Conservation (phyloP, 1,140 invertebrate species). For the Drosophila tristis region DNA sequence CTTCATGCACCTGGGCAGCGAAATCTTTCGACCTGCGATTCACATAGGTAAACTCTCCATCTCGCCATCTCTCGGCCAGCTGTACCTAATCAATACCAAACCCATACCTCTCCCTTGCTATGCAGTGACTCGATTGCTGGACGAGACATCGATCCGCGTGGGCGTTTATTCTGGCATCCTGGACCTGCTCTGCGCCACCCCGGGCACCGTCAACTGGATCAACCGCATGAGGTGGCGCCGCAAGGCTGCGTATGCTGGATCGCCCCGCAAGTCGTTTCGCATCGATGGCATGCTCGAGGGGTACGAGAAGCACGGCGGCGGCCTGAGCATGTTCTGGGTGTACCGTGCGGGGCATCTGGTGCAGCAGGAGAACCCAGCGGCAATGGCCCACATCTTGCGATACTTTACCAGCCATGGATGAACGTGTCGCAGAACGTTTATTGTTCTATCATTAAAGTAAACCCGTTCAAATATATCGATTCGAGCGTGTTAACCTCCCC, state of each 20-base stretch:
- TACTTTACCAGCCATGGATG: slow-evolving; percentile 62
- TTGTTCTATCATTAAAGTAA: not conserved
- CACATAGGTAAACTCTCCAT: slow-evolving; percentile 85
- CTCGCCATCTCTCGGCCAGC: not conserved
- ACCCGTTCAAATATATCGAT: not conserved
- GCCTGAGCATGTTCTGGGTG: slow-evolving; percentile 91
- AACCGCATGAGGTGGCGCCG: slow-evolving; percentile 88
- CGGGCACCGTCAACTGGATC: slow-evolving; percentile 90
- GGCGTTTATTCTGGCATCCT: slow-evolving; percentile 84
- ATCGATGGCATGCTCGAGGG: slow-evolving; percentile 87
- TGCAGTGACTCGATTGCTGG: slow-evolving; percentile 89
- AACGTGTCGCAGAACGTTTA: not conserved
- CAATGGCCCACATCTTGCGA: slow-evolving; percentile 70
- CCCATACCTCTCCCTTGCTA: slow-evolving; percentile 18
- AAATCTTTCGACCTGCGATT: slow-evolving; percentile 94
- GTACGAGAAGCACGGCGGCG: slow-evolving; percentile 87
- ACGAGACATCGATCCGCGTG: slow-evolving; percentile 86
- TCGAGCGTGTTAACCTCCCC: not conserved
- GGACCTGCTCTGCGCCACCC: slow-evolving; percentile 90
- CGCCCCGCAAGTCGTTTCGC: slow-evolving; percentile 85
- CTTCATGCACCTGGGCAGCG: slow-evolving; percentile 87
- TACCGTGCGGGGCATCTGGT: slow-evolving; percentile 87
- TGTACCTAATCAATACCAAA: not conserved
- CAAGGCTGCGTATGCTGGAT: slow-evolving; percentile 85
- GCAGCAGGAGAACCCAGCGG: slow-evolving; percentile 78